Conservation (phyloP, 1,140 invertebrate genomes). For the Yoshiicerus persimilis region DNA sequence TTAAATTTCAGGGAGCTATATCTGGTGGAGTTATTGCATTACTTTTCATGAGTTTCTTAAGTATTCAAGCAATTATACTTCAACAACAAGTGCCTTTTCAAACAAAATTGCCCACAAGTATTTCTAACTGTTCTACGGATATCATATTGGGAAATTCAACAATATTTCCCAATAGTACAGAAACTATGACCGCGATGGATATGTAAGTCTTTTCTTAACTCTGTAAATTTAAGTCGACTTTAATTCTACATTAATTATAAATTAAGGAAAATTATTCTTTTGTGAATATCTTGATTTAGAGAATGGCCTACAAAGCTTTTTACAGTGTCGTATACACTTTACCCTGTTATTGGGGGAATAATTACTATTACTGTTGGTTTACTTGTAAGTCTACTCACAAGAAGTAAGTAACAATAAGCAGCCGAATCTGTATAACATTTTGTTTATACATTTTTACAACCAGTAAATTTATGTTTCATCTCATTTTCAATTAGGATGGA, state of each 20-base stretch:
- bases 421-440: no score
- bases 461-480: no score
- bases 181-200: not conserved
- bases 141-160: not conserved
- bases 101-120: not conserved
- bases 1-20: not conserved
- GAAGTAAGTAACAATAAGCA: not conserved
- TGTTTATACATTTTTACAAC: no score
- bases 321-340: conserved; percentile 23
- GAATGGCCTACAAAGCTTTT: conserved; percentile 33
- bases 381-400: not conserved
- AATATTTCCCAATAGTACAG: not conserved
- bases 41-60: not conserved
- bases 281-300: not conserved
- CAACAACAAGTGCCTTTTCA: not conserved
- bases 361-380: conserved; percentile 22
- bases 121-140: not conserved
- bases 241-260: no score
- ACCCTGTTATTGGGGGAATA: conserved; percentile 28
- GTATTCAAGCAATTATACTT: not conserved
- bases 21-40: not conserved
- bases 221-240: no score
- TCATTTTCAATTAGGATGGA: not conserved
- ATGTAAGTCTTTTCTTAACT: no score
- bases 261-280: not conserved